Evolutionary conservation across 2,113 vertebrate species (phyloP), one percentile per base, ranked within the genome.

Genomic region (Callopanchax toddi): DNA sequence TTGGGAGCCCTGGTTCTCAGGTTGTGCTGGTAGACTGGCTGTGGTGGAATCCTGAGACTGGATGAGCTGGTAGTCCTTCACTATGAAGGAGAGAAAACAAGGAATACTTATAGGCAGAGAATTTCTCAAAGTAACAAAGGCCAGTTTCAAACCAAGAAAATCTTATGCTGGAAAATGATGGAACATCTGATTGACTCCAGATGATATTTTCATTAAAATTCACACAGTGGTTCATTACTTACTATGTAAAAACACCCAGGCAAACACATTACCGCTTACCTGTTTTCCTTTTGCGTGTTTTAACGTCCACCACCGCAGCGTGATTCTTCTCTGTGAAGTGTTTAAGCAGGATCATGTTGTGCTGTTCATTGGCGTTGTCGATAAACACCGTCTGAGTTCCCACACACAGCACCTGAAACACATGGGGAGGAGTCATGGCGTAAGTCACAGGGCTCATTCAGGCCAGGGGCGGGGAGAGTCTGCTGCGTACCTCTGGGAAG

Each of bases 301-400:
- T 97, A 50, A 98, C 93, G 53, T 99, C 96, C 3, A 99, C 95
- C 21, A 99, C 94, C 18, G 97, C 96, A 5, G 97, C 97, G 11
- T 95, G 93, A 88, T 98, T 98, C 63, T 97, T 99, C 82, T 99
- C 96, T 0, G 95, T 96, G 82, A 99, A 99, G 85, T 98, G 97
- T 75, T 99, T 99, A 70, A 98, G 92, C 82, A 99, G 87, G 85
- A 98, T 95, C 76, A 99, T 95, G 3, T 93, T 93, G 74, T 99
- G 97, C 34, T 93, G 93, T 52, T 98, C 97, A 0, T 97, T 98
- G 34, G 97, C 97, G n/a, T 97, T 97, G 86, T 99, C 97, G 44
- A 97, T 74, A 82, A 98, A 99, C 62, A 97, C 93, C 6, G 96
- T 96, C 62, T 95, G 95, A 18, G 94, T 96, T 29, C 97, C 97